Evolutionary conservation across 2,888 invertebrate genomes (phyloP), one percentile per base, ranked within the genome.

Genomic region (Tiliacea citrago): DNA sequence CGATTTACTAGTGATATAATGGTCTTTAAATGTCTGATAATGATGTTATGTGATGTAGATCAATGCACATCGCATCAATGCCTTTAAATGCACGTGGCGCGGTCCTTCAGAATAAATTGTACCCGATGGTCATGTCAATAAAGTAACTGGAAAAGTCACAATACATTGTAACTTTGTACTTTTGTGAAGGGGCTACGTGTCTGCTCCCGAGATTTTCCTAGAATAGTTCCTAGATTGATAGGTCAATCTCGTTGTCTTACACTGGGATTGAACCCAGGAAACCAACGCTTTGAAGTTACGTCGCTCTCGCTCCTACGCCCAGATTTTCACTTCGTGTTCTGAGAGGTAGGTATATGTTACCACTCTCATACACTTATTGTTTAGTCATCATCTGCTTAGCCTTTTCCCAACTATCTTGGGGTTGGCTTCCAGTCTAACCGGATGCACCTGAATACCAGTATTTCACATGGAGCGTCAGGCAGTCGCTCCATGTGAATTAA

Each of bases 1-100:
- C 53, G n/a, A 10, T 53, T n/a, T 10, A 53, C 53, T 10, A n/a
- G 10, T 53, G n/a, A 10, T n/a, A 5, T n/a, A 13, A 39, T 10
- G n/a, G 24, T n/a, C n/a, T n/a, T 5, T 35, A 0, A 39, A 39
- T 39, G 39, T 39, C 39, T 8, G 9, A 42, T 42, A 42, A 42
- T 42, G 42, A 42, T 42, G 42, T 24, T 45, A 24, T 45, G 10
- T 45, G 18, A 18, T 45, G 16, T 24, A 18, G 9, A 42, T 63
- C 12, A 18, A 62, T 16, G 60, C 21, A 35, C 21, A 21, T 35
- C 21, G 8, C 0, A 7, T 35, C 21, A 61, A 61, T 35, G n/a
- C 39, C 45, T 66, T 12, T 47, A n/a, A 69, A 67, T 18, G 21
- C 70, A 70, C 29, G 42, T 51, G 42, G 7, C 69, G 5, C 4